A percentile compares a stretch with the other conserved stretches of the same genome.
These are phyloP conservation scores for Martes martes DNA, from an alignment of 2,113 vertebrate species.

Conservation along the genomic window DNA sequence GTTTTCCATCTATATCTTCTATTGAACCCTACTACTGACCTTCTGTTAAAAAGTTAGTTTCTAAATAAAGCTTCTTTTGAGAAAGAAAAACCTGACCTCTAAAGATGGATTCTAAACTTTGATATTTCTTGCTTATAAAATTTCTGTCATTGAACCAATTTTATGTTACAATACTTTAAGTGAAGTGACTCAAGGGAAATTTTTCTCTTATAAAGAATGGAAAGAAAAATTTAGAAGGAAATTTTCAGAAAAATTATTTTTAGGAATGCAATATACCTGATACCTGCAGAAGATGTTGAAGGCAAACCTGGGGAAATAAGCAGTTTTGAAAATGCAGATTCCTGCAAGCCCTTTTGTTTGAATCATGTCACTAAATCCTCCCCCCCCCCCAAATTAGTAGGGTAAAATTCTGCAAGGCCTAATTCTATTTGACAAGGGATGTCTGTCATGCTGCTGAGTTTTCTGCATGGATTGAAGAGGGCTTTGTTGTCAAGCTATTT, in stretches of 20 bases:
- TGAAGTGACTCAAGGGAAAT: neutral
- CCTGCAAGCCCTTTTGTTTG: neutral
- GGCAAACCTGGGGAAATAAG: neutral
- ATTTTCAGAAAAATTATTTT: neutral
- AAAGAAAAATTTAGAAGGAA: neutral
- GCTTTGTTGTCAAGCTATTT: constrained; percentile 17
- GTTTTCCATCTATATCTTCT: neutral
- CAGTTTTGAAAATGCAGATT: neutral
- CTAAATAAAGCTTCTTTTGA: neutral
- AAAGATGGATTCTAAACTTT: neutral
- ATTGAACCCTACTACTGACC: neutral
- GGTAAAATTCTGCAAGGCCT: neutral
- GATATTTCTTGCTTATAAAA: neutral
- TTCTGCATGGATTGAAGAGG: neutral
- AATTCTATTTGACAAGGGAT: neutral
- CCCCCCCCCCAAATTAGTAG: neutral
- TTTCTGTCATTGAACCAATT: neutral
- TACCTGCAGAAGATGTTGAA: neutral
- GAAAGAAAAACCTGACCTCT: neutral
- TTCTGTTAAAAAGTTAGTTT: neutral
- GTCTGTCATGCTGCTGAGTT: neutral
- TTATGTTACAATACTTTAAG: neutral
- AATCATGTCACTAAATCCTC: neutral
- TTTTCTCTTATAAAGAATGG: neutral
- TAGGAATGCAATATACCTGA: neutral